Evolutionary conservation across 2,797 vertebrate genomes (phyloP).

Genomic region (Acestrorhynchus altus): DNA sequence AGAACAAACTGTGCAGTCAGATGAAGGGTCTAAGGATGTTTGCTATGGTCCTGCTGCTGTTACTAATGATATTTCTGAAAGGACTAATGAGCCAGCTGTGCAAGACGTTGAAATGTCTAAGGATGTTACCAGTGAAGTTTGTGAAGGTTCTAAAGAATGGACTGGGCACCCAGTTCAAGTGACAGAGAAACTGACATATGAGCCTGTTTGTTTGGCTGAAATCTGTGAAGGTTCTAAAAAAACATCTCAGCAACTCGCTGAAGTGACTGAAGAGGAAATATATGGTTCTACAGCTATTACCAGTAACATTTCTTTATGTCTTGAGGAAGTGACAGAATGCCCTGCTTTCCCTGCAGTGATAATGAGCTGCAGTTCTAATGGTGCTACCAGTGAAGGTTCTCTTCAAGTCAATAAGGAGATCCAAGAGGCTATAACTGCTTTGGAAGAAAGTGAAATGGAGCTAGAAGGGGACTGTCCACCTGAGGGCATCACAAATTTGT

Average conservation of each 20-base stretch:
- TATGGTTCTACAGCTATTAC: no score
- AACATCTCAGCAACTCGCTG: no score
- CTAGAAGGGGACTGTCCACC: not conserved
- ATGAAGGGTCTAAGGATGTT: not conserved
- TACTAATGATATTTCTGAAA: not conserved
- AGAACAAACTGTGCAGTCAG: not conserved
- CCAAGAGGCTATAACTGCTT: not conserved
- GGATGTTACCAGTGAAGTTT: not conserved
- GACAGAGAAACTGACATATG: no score
- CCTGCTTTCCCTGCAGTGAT: not conserved
- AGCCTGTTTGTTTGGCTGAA: no score
- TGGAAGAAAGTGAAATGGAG: not conserved
- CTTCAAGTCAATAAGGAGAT: not conserved
- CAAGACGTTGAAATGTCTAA: not conserved
- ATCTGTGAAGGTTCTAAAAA: no score
- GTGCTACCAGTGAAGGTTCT: not conserved
- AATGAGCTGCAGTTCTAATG: not conserved
- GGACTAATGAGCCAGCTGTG: not conserved
- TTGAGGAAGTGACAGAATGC: not conserved
- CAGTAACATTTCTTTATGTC: no score
- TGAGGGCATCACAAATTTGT: not conserved
- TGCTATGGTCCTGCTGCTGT: not conserved
- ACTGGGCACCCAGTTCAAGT: no score
- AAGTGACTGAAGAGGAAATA: no score
- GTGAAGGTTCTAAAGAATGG: constrained; percentile 8